phyloP scores from a whole-genome alignment of 2,888 invertebrate genomes.

The Drosophila gaucha region DNA sequence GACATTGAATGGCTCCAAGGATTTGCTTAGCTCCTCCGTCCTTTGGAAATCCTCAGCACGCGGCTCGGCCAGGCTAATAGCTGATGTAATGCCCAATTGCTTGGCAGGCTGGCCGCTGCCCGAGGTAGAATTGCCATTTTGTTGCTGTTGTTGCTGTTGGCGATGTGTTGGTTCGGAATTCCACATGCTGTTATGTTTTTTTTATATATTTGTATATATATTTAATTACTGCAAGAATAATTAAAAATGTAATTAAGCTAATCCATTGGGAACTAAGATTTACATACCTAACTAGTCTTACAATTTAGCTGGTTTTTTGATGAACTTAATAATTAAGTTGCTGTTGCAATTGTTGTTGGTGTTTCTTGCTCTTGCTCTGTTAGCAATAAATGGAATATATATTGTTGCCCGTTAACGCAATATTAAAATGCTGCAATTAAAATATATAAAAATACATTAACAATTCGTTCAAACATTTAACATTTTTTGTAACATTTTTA shows the following conservation, averaged over 20 bases:
- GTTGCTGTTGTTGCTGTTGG: slow-evolving; percentile 67
- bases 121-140: slow-evolving; percentile 80
- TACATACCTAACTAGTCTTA: slow-evolving; percentile 60
- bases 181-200: slow-evolving; percentile 78
- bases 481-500: background rate
- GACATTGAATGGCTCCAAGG: slow-evolving; percentile 93
- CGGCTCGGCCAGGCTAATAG: slow-evolving; percentile 94
- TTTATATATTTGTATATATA: slow-evolving; percentile 14
- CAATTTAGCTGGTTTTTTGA: slow-evolving; percentile 15
- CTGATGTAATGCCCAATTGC: slow-evolving; percentile 95
- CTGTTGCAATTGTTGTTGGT: slow-evolving; percentile 25
- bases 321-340: slow-evolving; percentile 45
- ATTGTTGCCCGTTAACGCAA: slow-evolving; percentile 45
- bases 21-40: slow-evolving; percentile 89
- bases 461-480: too few relatives aligned
- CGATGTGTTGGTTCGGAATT: slow-evolving; percentile 81
- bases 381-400: slow-evolving; percentile 65
- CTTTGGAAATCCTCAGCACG: slow-evolving; percentile 89
- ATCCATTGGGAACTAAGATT: background rate
- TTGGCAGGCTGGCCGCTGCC: slow-evolving; percentile 65
- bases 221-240: slow-evolving; percentile 49
- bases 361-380: slow-evolving; percentile 18
- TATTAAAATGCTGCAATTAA: slow-evolving; percentile 68
- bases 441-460: slow-evolving; percentile 1
- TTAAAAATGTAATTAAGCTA: background rate